Evolutionary conservation across 2,113 vertebrate genomes (phyloP).

Genomic region (Psilopsiagon aurifrons): DNA sequence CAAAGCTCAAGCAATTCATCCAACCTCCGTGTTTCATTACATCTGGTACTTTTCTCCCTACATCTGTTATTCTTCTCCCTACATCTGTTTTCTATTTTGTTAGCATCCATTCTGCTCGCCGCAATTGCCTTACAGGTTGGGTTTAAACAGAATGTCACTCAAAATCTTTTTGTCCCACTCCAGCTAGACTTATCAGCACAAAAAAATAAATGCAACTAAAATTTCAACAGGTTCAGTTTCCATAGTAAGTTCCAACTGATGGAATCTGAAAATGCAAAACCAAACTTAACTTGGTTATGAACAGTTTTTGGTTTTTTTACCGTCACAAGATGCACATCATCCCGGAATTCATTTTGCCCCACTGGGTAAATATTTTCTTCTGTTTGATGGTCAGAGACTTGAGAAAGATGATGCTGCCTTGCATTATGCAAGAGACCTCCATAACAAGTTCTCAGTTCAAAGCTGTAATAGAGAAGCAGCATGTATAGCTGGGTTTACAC

Average conservation of each 20-base stretch:
- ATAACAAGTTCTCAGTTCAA: background rate
- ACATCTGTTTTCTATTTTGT: background rate
- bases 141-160: background rate
- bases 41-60: background rate
- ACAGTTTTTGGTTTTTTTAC: background rate
- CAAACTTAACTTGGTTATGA: background rate
- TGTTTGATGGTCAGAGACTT: background rate
- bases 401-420: background rate
- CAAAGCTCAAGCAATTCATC: background rate
- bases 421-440: background rate
- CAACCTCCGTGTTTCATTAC: background rate
- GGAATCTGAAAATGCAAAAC: background rate
- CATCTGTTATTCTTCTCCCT: background rate
- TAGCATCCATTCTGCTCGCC: background rate
- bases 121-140: background rate
- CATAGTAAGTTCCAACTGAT: background rate
- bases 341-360: background rate
- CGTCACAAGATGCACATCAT: background rate
- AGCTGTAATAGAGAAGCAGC: background rate
- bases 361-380: conserved; percentile 2
- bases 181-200: background rate
- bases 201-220: conserved; percentile 17
- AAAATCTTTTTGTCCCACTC: background rate
- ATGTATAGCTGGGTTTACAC: background rate
- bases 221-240: background rate